Evolutionary conservation across 1,140 invertebrate genomes (phyloP).

Genomic region (Procambarus virginalis): DNA sequence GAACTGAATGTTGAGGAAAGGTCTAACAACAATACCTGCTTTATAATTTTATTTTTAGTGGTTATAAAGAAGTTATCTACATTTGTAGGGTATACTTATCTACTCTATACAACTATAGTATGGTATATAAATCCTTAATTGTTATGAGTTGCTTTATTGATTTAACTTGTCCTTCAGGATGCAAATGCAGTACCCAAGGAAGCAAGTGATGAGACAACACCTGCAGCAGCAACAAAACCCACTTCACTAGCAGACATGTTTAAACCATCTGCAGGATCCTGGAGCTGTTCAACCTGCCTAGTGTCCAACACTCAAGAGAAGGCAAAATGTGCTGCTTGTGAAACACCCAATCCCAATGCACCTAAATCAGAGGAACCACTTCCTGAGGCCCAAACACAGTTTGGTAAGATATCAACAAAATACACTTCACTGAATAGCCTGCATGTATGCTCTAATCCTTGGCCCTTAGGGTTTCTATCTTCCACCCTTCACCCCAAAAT

Average conservation of each 20-base stretch:
- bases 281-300: constrained; percentile 77
- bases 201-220: neutral
- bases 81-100: no score
- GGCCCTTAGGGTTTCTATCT: no score
- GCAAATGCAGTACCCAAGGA: neutral
- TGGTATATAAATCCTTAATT: no score
- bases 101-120: no score
- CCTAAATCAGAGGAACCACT: constrained; percentile 3
- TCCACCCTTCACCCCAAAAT: no score
- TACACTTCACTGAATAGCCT: no score
- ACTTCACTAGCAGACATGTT: constrained; percentile 69
- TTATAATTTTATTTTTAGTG: no score
- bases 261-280: constrained; percentile 75
- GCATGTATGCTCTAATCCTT: no score
- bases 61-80: no score
- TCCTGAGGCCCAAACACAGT: constrained; percentile 12
- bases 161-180: neutral
- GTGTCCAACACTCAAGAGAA: constrained; percentile 74
- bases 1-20: no score
- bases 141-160: no score
- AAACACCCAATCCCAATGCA: constrained; percentile 73
- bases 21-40: no score
- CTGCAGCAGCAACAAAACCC: constrained; percentile 56
- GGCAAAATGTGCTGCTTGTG: constrained; percentile 79
- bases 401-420: constrained; percentile 28